Evolutionary conservation across 2,113 vertebrate species (phyloP).

Genomic region (Notiomystis cincta): DNA sequence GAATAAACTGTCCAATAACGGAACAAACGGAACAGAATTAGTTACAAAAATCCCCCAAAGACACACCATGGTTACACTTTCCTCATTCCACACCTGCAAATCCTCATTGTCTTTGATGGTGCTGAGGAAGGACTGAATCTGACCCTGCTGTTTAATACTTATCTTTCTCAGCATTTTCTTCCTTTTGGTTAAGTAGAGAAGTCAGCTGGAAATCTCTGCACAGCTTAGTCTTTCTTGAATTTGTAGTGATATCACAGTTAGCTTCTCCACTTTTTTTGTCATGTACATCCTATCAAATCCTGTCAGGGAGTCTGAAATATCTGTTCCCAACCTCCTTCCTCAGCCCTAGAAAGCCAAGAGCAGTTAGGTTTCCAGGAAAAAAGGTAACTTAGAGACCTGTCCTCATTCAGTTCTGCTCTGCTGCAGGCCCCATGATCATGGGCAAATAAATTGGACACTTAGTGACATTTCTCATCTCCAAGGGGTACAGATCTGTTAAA

Average conservation of each 20-base stretch:
- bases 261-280: not conserved
- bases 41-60: not conserved
- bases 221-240: not conserved
- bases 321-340: not conserved
- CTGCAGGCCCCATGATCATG: not conserved
- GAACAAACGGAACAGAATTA: not conserved
- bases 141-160: not conserved
- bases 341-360: not conserved
- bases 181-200: not conserved
- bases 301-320: not conserved
- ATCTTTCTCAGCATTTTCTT: not conserved
- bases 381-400: not conserved
- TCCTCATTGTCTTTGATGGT: not conserved
- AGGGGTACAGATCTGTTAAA: not conserved
- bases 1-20: not conserved
- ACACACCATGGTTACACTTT: not conserved
- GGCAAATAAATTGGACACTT: not conserved
- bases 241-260: not conserved
- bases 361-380: not conserved
- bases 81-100: not conserved
- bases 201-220: not conserved
- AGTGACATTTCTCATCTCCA: constrained; percentile 6
- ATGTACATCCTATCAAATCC: not conserved
- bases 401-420: not conserved
- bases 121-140: not conserved